Evolutionary conservation across 2,113 vertebrate genomes (phyloP), one percentile per base, ranked within the genome.

Genomic region (Nycticryphes semicollaris): DNA sequence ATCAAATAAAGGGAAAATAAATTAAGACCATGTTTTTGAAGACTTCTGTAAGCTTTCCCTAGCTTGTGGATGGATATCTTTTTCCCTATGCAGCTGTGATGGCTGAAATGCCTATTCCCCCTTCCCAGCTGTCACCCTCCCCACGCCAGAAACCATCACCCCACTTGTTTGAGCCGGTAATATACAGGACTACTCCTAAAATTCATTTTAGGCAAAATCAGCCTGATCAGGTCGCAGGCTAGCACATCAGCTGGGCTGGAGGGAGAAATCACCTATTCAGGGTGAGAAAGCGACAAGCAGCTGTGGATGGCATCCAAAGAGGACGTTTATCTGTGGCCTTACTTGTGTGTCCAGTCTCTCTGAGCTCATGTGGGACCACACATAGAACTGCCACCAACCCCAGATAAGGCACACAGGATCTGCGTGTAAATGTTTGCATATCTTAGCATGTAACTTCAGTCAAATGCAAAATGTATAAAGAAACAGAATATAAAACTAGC

Each of bases 111-210:
- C 5, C 45, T 87, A 57, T 27, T 79, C 13, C 48, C 23, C 41
- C 22, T 87, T 76, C 35, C 21, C 94, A 96, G 77, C 77, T 96
- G 94, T 82, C 93, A 79, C 53, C 66, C 82, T 18, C 39, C 27
- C 43, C 73, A 31, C 8, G 27, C 21, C 45, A 81, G 43, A 91
- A 81, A 72, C 25, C 60, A 78, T 18, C 53, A 69, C 53, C 39
- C 33, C 43, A 51, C 84, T 78, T 47, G 24, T 50, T 59, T 84
- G 39, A 89, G 62, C 56, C 62, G 68, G 30, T 25, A 68, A 41
- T 20, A 78, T 0, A n/a, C 4, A 84, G 37, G 2, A 45, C 15
- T 37, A 86, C 33, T 86, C 31, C 47, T 41, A 59, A 78, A 86
- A 93, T 8, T 37, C 11, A 64, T 41, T 69, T 69, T n/a, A 67